Evolutionary conservation across 2,888 invertebrate genomes (phyloP), one percentile per base, ranked within the genome.

Genomic region (Zele albiditarsus): DNA sequence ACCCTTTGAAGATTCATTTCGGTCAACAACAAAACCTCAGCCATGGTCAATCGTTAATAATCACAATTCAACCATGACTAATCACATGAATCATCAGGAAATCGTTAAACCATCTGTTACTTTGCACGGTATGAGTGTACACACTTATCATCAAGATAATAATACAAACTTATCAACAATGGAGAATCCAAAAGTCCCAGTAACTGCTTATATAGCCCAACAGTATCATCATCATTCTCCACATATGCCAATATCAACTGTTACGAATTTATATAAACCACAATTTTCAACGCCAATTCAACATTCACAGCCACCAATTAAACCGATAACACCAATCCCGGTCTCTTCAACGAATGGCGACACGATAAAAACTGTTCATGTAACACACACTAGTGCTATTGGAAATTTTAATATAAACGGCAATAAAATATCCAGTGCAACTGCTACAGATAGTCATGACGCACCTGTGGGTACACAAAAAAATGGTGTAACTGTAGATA

Each of bases 1-100:
- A 33, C 89, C 89, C 0, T 89, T 89, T 77, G 89, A 89, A 71
- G 89, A 89, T 71, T 88, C 85, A 4, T 88, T 89, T 78, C 83
- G 87, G 6, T 81, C 66, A 4, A 82, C 84, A 23, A 84, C 84
- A n/a, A 87, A 87, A 28, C 81, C 83, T 1, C 86, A 84, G 25
- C 6, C 82, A 5, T 81, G 86, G 77, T 82, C 85, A 0, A 75
- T 84, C 28, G 71, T 84, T 20, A 85, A 84, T 75, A 86, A 80
- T 78, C 86, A 87, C 27, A 83, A 81, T 78, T 85, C 85, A 72
- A 83, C 82, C 65, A 82, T 86, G 74, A 77, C 82, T 20, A 87
- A 82, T 79, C 86, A 86, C 71, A 84, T 85, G 33, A 80, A 80
- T 65, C 85, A 84, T 73, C 84, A 84, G 33, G 86, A 87, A 5